Conservation (phyloP, 2,797 vertebrate species). For the Acipenser transmontanus region DNA sequence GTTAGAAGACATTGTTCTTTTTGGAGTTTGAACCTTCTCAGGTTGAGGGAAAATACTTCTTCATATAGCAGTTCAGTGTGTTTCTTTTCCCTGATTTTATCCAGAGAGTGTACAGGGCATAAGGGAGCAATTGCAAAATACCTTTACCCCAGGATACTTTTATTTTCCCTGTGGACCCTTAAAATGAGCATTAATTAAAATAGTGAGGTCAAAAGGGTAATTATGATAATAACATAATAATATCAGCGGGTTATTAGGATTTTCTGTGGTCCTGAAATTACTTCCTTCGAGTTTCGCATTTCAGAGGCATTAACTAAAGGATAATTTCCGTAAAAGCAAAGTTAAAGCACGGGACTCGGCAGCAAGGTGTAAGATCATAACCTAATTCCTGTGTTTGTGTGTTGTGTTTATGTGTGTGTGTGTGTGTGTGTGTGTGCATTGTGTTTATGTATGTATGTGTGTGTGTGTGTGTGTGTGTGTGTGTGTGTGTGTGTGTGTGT, state of each 20-base stretch:
- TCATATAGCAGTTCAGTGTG: conserved; percentile 13
- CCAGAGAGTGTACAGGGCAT: conserved; percentile 43
- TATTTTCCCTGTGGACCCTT: conserved; percentile 23
- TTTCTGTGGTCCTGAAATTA: conserved; percentile 60
- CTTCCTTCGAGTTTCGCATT: conserved; percentile 63
- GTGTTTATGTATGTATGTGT: no score
- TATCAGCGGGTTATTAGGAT: conserved; percentile 65
- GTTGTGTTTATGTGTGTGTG: conserved; percentile 22
- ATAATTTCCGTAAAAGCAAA: conserved; percentile 42
- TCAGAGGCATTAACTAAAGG: conserved; percentile 56
- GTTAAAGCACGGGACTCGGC: conserved; percentile 52
- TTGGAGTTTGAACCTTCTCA: background rate
- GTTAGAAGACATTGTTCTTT: background rate
- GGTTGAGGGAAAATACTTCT: conserved; percentile 8
- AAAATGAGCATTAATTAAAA: conserved; percentile 51
- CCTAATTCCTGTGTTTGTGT: conserved; percentile 43
- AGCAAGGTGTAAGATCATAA: conserved; percentile 46
- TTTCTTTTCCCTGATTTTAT: conserved; percentile 18
- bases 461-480: no score
- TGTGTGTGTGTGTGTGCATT: conserved; percentile 1
- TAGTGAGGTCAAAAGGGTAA: conserved; percentile 65
- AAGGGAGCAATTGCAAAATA: conserved; percentile 66
- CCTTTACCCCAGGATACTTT: conserved; percentile 46
- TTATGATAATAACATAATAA: conserved; percentile 78
- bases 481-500: no score